Conservation (phyloP, 2,888 invertebrate species). For the Lithosia quadra region DNA sequence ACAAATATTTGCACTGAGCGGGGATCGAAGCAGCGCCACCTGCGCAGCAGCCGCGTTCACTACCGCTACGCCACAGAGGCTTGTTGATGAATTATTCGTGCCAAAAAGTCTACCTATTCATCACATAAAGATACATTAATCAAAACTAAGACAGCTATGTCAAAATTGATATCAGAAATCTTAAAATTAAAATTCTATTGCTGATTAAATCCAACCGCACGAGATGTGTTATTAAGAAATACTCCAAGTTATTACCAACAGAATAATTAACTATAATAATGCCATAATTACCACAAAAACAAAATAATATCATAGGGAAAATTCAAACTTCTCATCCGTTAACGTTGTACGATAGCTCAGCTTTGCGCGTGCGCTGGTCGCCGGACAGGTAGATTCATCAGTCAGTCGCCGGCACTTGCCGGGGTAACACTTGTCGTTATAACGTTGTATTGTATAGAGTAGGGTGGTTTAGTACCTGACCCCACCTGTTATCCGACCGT, state of each 20-base stretch:
- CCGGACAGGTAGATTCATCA: constrained; percentile 54
- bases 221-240: background rate
- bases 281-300: constrained; percentile 8
- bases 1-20: no score
- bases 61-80: no score
- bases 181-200: background rate
- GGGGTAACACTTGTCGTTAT: constrained; percentile 59
- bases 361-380: constrained; percentile 42
- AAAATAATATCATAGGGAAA: constrained; percentile 38
- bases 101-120: background rate
- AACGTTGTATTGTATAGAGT: constrained; percentile 34
- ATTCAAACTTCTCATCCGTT: constrained; percentile 50
- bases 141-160: background rate
- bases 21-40: no score
- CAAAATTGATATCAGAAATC: background rate
- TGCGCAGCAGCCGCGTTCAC: no score
- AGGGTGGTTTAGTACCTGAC: constrained; percentile 47
- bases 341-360: constrained; percentile 38
- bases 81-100: background rate
- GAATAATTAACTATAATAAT: constrained; percentile 1
- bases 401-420: constrained; percentile 63
- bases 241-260: background rate
- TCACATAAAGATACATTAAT: background rate
- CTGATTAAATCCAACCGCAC: background rate
- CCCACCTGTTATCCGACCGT: constrained; percentile 43